Percentiles rank a stretch among this genome's conserved stretches.
Conservation (phyloP, 2,113 vertebrate species). For the Tragelaphus scriptus region DNA sequence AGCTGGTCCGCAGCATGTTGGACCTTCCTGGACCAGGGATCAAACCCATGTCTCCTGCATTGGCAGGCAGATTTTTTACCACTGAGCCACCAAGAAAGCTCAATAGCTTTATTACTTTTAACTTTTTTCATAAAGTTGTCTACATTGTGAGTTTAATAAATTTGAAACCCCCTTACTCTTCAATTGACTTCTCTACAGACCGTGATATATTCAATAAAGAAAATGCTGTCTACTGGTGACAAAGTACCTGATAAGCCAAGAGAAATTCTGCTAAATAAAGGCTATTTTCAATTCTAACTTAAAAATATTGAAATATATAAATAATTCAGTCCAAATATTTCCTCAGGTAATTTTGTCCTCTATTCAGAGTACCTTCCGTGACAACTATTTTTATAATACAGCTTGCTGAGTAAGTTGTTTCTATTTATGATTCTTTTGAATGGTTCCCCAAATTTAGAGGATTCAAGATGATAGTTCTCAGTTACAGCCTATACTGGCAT, state of each 20-base stretch:
- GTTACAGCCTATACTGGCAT: constrained; percentile 47
- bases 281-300: background rate
- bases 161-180: background rate
- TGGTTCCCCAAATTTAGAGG: constrained; percentile 44
- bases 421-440: constrained; percentile 46
- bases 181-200: background rate
- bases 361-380: background rate
- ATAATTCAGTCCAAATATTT: background rate
- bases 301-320: background rate
- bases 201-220: background rate
- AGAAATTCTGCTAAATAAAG: background rate
- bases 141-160: background rate
- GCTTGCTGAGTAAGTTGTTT: constrained; percentile 2
- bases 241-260: background rate
- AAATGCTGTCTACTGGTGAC: background rate
- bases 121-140: background rate
- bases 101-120: background rate
- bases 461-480: constrained; percentile 31
- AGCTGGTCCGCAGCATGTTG: background rate
- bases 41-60: background rate
- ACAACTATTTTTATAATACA: background rate
- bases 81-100: background rate
- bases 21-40: background rate
- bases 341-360: background rate
- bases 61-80: background rate